Conservation (phyloP, 1,140 invertebrate species). For the Cydia strobilella region DNA sequence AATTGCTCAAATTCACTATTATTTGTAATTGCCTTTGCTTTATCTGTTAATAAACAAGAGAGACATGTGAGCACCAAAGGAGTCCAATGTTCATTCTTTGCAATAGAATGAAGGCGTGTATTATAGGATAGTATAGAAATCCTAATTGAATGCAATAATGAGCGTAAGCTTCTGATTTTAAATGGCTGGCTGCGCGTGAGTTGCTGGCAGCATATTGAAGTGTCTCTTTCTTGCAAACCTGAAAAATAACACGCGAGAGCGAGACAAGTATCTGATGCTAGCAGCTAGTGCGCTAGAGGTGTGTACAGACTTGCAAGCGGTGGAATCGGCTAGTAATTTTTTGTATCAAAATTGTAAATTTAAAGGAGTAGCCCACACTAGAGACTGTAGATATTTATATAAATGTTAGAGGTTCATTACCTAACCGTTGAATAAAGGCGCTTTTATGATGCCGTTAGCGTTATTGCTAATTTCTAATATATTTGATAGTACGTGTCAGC, state of each 20-base stretch:
- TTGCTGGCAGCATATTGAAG: background rate
- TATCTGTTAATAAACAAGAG: conserved; percentile 19
- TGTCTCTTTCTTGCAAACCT: background rate
- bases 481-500: conserved; percentile 41
- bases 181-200: background rate
- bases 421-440: conserved; percentile 48
- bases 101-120: background rate
- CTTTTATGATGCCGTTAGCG: conserved; percentile 49
- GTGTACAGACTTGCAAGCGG: conserved; percentile 38
- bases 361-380: conserved; percentile 56
- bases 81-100: conserved; percentile 18
- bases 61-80: conserved; percentile 4
- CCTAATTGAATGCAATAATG: conserved; percentile 31
- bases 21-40: conserved; percentile 28
- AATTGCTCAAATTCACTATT: conserved; percentile 22
- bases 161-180: conserved; percentile 17
- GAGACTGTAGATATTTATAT: conserved; percentile 70
- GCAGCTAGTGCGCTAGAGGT: background rate
- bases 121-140: conserved; percentile 21
- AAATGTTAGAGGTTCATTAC: conserved; percentile 64
- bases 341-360: conserved; percentile 45
- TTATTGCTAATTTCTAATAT: conserved; percentile 47
- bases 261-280: background rate
- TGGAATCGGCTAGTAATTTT: conserved; percentile 35
- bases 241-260: background rate